Evolutionary conservation across 2,888 invertebrate species (phyloP).

Genomic region (Deilephila porcellus): DNA sequence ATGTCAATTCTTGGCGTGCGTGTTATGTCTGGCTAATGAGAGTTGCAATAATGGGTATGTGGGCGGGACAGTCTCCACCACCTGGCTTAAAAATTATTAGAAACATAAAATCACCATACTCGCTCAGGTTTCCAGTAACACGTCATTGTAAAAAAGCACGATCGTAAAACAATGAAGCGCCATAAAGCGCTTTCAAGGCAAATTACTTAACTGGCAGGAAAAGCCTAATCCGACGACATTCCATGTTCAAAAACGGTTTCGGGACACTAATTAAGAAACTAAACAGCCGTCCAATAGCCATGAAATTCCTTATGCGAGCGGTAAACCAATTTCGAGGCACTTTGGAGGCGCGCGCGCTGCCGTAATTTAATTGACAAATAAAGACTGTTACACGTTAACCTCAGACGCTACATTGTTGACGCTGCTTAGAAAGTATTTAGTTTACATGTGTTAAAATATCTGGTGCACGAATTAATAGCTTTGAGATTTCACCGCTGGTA

Average conservation of each 20-base stretch:
- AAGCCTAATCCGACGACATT: conserved; percentile 62
- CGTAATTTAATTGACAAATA: conserved; percentile 77
- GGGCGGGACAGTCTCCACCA: too few species aligned
- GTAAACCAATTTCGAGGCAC: conserved; percentile 78
- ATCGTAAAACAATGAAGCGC: conserved; percentile 68
- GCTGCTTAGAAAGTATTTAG: conserved; percentile 58
- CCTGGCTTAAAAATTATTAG: neutral
- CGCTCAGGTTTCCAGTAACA: neutral
- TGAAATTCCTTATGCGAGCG: conserved; percentile 79
- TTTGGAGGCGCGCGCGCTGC: conserved; percentile 65
- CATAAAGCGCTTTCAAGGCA: conserved; percentile 64
- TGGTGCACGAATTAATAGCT: conserved; percentile 44
- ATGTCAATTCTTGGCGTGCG: too few species aligned
- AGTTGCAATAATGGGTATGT: too few species aligned
- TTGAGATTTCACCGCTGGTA: conserved; percentile 32
- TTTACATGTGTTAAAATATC: conserved; percentile 51
- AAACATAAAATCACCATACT: neutral
- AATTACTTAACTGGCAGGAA: conserved; percentile 64
- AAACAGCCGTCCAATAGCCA: conserved; percentile 76
- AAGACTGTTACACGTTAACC: conserved; percentile 63
- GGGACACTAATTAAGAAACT: conserved; percentile 76
- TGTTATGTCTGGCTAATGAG: too few species aligned
- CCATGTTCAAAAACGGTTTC: conserved; percentile 61
- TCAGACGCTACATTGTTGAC: conserved; percentile 54
- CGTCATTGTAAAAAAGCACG: conserved; percentile 42